Percentiles rank a stretch among this genome's conserved stretches.
Evolutionary conservation across 2,797 vertebrate genomes (phyloP).

Genomic region (Takifugu rubripes): DNA sequence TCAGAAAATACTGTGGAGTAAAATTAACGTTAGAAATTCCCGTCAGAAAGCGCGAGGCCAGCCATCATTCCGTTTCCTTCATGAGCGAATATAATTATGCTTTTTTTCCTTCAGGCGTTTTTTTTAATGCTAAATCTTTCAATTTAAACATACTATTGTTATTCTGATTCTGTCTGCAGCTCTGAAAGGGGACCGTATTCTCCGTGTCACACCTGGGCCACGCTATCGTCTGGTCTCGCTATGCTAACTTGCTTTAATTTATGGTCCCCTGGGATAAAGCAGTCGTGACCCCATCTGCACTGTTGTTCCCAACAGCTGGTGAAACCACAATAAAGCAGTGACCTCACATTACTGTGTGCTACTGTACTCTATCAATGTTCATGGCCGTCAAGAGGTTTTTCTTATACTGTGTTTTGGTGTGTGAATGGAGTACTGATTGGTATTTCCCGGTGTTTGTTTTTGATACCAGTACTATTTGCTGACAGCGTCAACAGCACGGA

Average conservation of each 20-base stretch:
- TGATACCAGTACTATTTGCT: constrained; percentile 19
- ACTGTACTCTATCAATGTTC: constrained; percentile 8
- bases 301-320: constrained; percentile 52
- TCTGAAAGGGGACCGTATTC: constrained; percentile 12
- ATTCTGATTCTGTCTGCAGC: constrained; percentile 7
- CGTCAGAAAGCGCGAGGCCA: too few species aligned
- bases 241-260: constrained; percentile 57
- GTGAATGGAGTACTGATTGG: constrained; percentile 30
- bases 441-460: constrained; percentile 30
- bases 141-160: not conserved
- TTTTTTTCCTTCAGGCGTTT: not conserved
- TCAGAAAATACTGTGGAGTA: too few species aligned
- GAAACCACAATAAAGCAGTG: constrained; percentile 12
- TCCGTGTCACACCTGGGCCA: constrained; percentile 41
- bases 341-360: constrained; percentile 29
- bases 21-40: too few species aligned
- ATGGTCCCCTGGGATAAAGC: constrained; percentile 40
- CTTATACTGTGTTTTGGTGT: not conserved
- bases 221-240: constrained; percentile 23
- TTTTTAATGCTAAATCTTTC: not conserved
- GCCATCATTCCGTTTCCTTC: too few species aligned
- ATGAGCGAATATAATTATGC: too few species aligned
- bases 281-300: constrained; percentile 53
- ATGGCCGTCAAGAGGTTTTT: not conserved
- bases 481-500: constrained; percentile 40